Conservation (phyloP, 2,888 invertebrate species). For the Sepioteuthis lessoniana region DNA sequence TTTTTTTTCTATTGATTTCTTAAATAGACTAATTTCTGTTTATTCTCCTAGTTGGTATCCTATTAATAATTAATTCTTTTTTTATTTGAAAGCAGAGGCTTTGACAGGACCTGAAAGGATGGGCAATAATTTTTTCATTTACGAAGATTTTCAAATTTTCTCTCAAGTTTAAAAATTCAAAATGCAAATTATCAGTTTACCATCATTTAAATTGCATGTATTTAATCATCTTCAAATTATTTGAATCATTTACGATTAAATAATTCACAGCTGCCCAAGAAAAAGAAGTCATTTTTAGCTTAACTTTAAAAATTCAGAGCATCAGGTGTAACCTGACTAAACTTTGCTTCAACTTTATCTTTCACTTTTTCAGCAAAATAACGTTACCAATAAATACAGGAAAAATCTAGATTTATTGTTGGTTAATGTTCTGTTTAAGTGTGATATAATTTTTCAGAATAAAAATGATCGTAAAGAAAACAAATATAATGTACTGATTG, state of each 20-base stretch:
- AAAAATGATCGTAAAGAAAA: too few relatives aligned
- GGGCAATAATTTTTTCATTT: not conserved
- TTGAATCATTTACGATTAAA: not conserved
- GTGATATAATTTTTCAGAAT: not conserved
- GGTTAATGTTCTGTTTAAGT: not conserved
- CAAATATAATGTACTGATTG: too few relatives aligned
- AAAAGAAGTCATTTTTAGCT: not conserved
- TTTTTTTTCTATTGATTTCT: not conserved
- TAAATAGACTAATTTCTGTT: not conserved
- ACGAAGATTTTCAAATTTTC: not conserved
- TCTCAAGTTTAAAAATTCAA: not conserved
- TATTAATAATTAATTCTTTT: not conserved
- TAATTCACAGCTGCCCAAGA: not conserved
- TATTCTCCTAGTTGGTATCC: not conserved
- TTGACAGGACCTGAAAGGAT: not conserved
- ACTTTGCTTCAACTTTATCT: not conserved
- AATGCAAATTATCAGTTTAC: not conserved
- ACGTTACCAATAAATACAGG: not conserved
- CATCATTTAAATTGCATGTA: not conserved
- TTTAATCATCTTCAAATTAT: not conserved
- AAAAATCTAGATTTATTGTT: not conserved
- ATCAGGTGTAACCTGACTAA: not conserved
- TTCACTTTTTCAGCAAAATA: not conserved
- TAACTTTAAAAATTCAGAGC: not conserved
- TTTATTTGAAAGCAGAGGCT: not conserved